These are phyloP conservation scores for Salticus scenicus DNA, from an alignment of 2,888 invertebrate species.

Conservation along the genomic window DNA sequence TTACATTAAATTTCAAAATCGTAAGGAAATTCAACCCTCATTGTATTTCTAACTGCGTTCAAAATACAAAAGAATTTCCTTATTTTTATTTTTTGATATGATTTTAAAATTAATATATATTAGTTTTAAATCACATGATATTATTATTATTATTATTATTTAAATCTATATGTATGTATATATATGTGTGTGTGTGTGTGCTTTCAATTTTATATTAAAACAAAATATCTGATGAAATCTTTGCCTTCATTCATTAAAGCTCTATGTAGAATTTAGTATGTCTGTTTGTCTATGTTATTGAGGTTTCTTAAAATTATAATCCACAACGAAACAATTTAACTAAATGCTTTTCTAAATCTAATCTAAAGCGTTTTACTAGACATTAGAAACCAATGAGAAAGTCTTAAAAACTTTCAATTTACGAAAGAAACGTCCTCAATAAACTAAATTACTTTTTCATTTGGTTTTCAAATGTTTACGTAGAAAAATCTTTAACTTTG, in stretches of 20 bases:
- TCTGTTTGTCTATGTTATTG: background rate
- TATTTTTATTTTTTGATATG: too few relatives aligned
- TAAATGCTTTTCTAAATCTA: background rate
- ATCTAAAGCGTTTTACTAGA: background rate
- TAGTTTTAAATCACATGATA: too few relatives aligned
- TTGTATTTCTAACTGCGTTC: too few relatives aligned
- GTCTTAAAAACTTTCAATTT: background rate
- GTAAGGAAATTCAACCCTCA: too few relatives aligned
- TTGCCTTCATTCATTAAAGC: background rate
- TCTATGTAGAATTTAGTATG: background rate
- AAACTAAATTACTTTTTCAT: conserved; percentile 2
- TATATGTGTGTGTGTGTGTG: too few relatives aligned
- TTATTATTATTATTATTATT: too few relatives aligned
- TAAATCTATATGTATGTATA: too few relatives aligned
- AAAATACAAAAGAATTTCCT: too few relatives aligned
- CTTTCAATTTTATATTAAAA: too few relatives aligned
- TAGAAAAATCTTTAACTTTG: background rate
- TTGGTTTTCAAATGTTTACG: conserved; percentile 17
- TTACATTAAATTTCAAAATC: too few relatives aligned
- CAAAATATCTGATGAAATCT: too few relatives aligned
- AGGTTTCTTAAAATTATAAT: background rate
- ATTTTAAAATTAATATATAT: too few relatives aligned
- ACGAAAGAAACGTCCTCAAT: conserved; percentile 2
- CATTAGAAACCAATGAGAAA: background rate
- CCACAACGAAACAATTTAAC: background rate